Conservation (phyloP, 2,888 invertebrate genomes). For the Meghimatium bilineatum region DNA sequence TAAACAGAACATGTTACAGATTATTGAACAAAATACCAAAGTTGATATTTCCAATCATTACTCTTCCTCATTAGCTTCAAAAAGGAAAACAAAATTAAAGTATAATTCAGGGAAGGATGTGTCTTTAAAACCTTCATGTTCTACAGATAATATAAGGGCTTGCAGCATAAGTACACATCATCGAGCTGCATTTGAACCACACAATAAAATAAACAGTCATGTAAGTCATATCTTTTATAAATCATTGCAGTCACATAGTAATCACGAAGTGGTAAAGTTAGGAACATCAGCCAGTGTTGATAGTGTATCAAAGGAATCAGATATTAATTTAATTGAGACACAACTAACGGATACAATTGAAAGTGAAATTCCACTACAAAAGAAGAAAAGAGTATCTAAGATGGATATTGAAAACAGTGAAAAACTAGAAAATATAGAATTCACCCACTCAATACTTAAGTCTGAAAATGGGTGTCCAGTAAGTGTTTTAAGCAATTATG, state of each 20-base stretch:
- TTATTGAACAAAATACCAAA: not conserved
- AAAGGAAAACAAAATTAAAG: not conserved
- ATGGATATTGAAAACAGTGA: not conserved
- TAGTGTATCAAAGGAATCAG: not conserved
- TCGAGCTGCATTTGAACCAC: not conserved
- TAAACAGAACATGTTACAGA: not conserved
- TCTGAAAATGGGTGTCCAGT: not conserved
- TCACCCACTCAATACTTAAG: not conserved
- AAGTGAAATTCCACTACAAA: constrained; percentile 9
- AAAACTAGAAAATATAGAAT: not conserved
- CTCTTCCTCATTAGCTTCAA: not conserved
- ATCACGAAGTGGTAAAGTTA: not conserved
- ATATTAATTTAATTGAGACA: not conserved
- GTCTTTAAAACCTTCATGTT: not conserved
- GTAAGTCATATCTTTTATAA: not conserved
- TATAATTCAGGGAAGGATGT: not conserved
- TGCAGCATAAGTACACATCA: not conserved
- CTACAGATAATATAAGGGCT: not conserved
- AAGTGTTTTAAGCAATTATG: not conserved
- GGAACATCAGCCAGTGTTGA: not conserved
- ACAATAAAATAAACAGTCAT: not conserved
- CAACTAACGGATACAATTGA: not conserved
- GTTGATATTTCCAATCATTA: not conserved
- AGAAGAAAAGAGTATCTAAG: constrained; percentile 25
- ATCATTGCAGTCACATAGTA: not conserved